Evolutionary conservation across 2,113 vertebrate genomes (phyloP), one percentile per base, ranked within the genome.

Genomic region (Calypte anna): DNA sequence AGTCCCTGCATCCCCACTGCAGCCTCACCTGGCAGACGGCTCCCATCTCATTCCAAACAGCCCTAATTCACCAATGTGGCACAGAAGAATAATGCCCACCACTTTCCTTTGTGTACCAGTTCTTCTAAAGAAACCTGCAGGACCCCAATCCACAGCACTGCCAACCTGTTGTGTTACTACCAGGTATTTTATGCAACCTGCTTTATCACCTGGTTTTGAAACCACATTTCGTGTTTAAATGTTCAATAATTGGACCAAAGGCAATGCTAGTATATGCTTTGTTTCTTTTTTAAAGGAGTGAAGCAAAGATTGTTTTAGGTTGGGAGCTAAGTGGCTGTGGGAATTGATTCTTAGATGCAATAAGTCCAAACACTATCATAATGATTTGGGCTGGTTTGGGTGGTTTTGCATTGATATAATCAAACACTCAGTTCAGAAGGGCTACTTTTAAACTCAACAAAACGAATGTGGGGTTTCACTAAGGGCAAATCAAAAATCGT

Each of bases 381-480:
- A 53, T 24, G 76, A 94, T 96, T 82, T 93, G 59, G 88, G 80
- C 90, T 90, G 87, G 33, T 94, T 90, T 96, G 95, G 91, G 93
- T 94, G 90, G 85, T 96, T 96, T 95, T 95, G 85, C 91, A 91
- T 75, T 75, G 85, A 93, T 96, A 86, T 81, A 88, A 96, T 97
- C 95, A 96, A 95, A 95, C 79, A 81, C 85, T 53, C 30, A 0
- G 61, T 78, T 92, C 82, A 91, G 95, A 96, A 91, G 74, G 85
- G 48, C 90, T 88, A 82, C 91, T 95, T 97, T 97, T 96, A 91
- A 95, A 94, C 91, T 94, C 75, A 33, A 91, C 70, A 70, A 93
- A 91, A 95, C 0, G 19, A 93, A 91, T 4, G 1, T 6, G 3
- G 93, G 90, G 91, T 95, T 96, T 93, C 93, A 90, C 82, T 57